phyloP scores from a whole-genome alignment of 2,797 vertebrate genomes.

The Eospalax fontanierii region DNA sequence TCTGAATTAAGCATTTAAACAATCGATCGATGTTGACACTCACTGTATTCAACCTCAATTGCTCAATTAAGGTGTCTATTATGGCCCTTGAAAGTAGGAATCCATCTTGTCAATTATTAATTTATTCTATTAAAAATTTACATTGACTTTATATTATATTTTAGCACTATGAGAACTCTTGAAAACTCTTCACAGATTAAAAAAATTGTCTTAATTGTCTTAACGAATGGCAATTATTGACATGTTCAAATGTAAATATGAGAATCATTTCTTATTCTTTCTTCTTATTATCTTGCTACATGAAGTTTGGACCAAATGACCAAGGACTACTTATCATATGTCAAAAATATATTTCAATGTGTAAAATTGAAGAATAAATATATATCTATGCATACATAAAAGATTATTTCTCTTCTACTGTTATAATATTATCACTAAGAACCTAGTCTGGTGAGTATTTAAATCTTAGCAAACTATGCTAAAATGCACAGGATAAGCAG shows the following conservation, averaged over 20 bases:
- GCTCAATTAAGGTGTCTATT: background rate
- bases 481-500: no score
- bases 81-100: background rate
- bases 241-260: background rate
- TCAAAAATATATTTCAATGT: background rate
- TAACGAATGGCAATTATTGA: no score
- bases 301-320: background rate
- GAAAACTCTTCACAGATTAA: background rate
- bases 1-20: no score
- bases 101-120: background rate
- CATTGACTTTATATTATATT: background rate
- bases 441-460: no score
- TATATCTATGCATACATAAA: background rate
- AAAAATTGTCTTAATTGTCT: no score
- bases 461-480: no score
- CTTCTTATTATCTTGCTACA: background rate
- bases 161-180: background rate
- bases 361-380: background rate
- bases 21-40: no score
- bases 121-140: no score
- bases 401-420: background rate
- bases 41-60: no score
- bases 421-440: background rate
- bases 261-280: background rate
- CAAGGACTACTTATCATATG: background rate